phyloP scores from a whole-genome alignment of 2,888 invertebrate genomes.

The Synanthedon vespiformis region DNA sequence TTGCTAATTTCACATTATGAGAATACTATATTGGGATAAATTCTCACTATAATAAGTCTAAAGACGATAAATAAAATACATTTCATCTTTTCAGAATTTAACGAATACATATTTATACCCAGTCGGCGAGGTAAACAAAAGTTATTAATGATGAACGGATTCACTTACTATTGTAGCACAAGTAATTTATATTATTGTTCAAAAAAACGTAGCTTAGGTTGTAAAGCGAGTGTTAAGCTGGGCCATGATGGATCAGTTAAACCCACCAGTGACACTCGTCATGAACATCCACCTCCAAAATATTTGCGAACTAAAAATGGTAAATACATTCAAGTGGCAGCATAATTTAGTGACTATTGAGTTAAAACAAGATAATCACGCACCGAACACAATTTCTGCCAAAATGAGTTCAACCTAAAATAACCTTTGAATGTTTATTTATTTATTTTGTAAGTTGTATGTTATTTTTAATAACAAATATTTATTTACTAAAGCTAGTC shows the following conservation, averaged over 20 bases:
- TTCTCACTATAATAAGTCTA: no score
- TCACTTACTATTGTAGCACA: conserved; percentile 1
- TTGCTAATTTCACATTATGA: no score
- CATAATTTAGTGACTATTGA: no score
- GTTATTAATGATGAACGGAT: neutral
- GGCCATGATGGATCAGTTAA: neutral
- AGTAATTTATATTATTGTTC: neutral
- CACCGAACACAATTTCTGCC: no score
- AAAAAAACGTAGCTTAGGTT: neutral
- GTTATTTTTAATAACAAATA: no score
- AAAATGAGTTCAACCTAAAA: no score
- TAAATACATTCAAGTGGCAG: neutral
- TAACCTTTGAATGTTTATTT: no score
- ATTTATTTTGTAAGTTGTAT: no score
- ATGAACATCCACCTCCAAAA: neutral
- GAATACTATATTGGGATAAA: no score
- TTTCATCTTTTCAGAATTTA: neutral
- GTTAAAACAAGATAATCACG: no score
- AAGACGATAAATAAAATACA: no score
- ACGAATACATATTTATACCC: neutral
- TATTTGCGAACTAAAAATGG: neutral
- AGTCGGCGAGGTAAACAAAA: neutral
- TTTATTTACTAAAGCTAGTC: no score
- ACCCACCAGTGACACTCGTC: neutral
- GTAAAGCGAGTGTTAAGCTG: conserved; percentile 3